Base-by-base conservation (phyloP, 2,888 invertebrate genomes). In the Aelia acuminata region DNA sequence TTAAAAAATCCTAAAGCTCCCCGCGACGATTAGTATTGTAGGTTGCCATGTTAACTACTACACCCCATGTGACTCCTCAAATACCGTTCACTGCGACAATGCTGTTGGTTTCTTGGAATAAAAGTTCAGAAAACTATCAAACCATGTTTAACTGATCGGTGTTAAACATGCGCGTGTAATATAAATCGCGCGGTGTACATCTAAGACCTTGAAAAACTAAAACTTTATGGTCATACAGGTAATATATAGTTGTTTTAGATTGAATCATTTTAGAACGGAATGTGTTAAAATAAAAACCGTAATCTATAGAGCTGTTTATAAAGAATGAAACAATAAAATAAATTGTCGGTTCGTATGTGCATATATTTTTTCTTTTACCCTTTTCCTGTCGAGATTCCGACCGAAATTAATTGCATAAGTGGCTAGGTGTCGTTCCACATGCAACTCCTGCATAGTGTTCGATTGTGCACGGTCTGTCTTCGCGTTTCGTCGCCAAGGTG, bases 371-470 rank as follows among this genome's bases (percentile, higher is more conserved):
- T 35, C 3, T 70, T 31, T 63, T 35, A 20, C 2, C 2, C 26
- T 1, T 18, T 70, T 70, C 18, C 63, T 35, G 18, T 18, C 35
- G 8, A 35, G 15, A 70, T 70, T 70, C 7, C 18, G 63, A 31
- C 18, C 31, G 18, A 15, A 70, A 70, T 70, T 70, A 70, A 70
- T 70, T 70, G 63, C 63, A 70, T 70, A 26, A 57, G 26, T n/a
- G n/a, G 57, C 4, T 13, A 26, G 57, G 10, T 70, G 7, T 70
- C 63, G 63, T 70, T 70, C 18, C 31, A 35, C 63, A 70, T 70
- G 63, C 63, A 70, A 70, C 35, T 57, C n/a, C 7, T 5, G 31
- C n/a, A n/a, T 35, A 20, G 35, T 31, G 22, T 26, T 35, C 63
- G 1, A 35, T 26, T 2, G 57, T 31, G 63, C 63, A 35, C 63